These are phyloP conservation scores for Hypomecis punctinalis DNA, from an alignment of 2,888 invertebrate species.

Conservation along the genomic window DNA sequence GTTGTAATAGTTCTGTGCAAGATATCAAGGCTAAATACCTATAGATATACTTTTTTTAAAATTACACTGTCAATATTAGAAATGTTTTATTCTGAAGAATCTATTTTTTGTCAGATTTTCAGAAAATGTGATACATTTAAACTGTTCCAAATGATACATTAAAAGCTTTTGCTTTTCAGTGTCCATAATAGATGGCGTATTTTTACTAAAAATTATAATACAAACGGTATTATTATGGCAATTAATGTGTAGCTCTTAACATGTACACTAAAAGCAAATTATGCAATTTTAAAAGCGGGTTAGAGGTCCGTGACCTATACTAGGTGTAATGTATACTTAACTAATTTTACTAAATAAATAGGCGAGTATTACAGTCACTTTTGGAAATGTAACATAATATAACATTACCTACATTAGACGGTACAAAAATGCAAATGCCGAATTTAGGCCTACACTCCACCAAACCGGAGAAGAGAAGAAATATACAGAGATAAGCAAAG, in stretches of 20 bases:
- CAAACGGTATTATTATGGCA: conserved; percentile 9
- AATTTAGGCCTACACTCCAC: conserved; percentile 24
- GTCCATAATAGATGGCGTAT: too few species aligned
- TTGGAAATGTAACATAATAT: conserved; percentile 26
- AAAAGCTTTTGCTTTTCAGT: too few species aligned
- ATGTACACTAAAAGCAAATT: conserved; percentile 22
- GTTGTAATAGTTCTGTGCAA: too few species aligned
- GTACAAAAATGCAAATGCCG: conserved; percentile 30
- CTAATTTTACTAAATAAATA: conserved; percentile 27
- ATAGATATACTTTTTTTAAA: too few species aligned
- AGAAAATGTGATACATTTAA: too few species aligned
- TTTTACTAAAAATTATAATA: conserved; percentile 9
- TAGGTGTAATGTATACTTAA: conserved; percentile 28
- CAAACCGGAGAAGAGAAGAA: too few species aligned
- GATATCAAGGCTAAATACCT: too few species aligned
- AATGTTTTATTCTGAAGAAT: too few species aligned
- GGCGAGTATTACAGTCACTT: conserved; percentile 28
- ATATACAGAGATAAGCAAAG: too few species aligned
- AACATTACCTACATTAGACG: conserved; percentile 32
- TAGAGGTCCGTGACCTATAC: conserved; percentile 30
- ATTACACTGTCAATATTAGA: too few species aligned
- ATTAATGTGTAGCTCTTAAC: conserved; percentile 6
- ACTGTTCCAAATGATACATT: too few species aligned
- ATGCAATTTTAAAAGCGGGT: conserved; percentile 25
- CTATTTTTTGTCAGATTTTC: too few species aligned